Base-by-base conservation (phyloP, 2,888 invertebrate species). In the Netelia inedita region DNA sequence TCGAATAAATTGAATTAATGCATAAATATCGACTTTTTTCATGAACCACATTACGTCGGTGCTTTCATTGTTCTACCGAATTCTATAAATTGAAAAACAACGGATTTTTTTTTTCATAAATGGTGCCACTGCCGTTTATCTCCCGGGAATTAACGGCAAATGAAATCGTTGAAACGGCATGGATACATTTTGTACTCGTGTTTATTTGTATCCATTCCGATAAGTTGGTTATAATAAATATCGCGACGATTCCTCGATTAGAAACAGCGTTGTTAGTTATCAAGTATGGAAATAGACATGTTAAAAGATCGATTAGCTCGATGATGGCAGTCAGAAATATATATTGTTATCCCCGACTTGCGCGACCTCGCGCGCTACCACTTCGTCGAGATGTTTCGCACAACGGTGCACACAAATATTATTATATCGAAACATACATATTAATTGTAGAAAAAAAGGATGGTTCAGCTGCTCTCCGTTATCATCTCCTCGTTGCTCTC, bases 401-500 rank as follows among this genome's bases (percentile, higher is more conserved):
- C 16, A 14, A 61, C 46, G 14, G 28, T 41, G n/a, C 2, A 50
- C 57, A n/a, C n/a, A n/a, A 74, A 10, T 53, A 50, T 50, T 75
- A 8, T 57, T 76, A 83, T 71, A 65, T 46, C 23, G 21, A 74
- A 65, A 41, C 68, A 59, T 16, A n/a, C 14, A 65, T 16, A 41
- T 74, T 66, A 66, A 71, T 23, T n/a, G 41, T 19, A 5, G 5
- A 1, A 50, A 41, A 55, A 6, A 9, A 50, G 75, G 19, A 61
- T 61, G 41, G 9, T 28, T 89, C 89, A 92, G 72, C 88, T 90
- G 80, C 90, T 92, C 72, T 95, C 95, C 53, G 95, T 96, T 87
- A 96, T 96, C 94, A 96, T 96, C 89, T 96, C 96, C 89, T 95
- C 95, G 87, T 96, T 96, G 82, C 95, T 95, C 78, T 96, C 96